phyloP scores from a whole-genome alignment of 2,888 invertebrate species.

The Allolobophora icterica region DNA sequence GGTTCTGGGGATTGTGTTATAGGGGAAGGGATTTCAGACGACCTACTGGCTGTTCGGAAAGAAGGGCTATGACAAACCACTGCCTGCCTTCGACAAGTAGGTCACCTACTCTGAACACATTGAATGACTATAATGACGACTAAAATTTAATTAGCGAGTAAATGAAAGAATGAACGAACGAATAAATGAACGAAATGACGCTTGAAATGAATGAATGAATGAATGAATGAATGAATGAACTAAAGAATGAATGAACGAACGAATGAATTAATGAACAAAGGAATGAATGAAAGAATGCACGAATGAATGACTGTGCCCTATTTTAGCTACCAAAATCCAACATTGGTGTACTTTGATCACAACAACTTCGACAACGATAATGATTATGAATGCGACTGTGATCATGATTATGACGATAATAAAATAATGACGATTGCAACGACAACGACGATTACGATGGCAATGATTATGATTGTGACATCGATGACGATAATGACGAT shows the following conservation, averaged over 20 bases:
- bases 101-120: neutral
- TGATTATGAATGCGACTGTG: neutral
- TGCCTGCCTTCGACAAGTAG: conserved; percentile 41
- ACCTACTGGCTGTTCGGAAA: conserved; percentile 47
- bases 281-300: no score
- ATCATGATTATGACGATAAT: neutral
- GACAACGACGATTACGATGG: neutral
- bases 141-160: no score
- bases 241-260: no score
- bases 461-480: neutral
- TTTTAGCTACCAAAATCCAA: no score
- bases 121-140: no score
- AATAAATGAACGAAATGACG: no score
- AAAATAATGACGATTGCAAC: neutral
- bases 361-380: neutral
- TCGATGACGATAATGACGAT: neutral
- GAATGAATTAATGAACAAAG: no score
- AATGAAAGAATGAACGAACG: no score
- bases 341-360: no score
- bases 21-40: conserved; percentile 45
- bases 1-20: neutral
- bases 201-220: no score
- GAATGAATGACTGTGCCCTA: no score
- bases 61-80: conserved; percentile 41
- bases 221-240: no score